These are phyloP conservation scores for Drosophila mettleri DNA, from an alignment of 2,888 invertebrate species.

Conservation along the genomic window DNA sequence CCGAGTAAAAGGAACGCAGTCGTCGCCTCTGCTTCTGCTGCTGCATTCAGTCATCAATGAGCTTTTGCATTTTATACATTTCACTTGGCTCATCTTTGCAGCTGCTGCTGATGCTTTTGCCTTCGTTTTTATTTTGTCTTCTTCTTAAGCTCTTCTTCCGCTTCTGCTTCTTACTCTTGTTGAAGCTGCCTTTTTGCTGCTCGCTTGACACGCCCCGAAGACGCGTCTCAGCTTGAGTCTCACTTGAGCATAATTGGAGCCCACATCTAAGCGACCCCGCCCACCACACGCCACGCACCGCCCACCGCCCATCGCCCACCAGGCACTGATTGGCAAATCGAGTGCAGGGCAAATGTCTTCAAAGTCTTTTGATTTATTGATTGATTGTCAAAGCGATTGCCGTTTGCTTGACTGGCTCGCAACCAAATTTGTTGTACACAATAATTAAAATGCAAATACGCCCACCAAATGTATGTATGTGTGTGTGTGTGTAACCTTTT, in stretches of 20 bases:
- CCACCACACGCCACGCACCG: background rate
- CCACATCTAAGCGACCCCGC: constrained; percentile 37
- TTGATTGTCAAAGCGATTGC: constrained; percentile 71
- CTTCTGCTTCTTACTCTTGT: background rate
- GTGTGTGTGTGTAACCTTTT: constrained; percentile 1
- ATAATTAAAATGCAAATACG: constrained; percentile 65
- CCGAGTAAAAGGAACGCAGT: no score
- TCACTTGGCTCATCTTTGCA: constrained; percentile 59
- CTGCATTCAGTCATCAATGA: constrained; percentile 76
- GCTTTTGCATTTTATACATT: constrained; percentile 73
- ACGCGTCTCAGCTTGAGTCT: constrained; percentile 29
- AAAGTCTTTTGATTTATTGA: constrained; percentile 67
- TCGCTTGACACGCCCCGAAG: constrained; percentile 45
- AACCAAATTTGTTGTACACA: constrained; percentile 42
- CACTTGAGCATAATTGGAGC: constrained; percentile 63
- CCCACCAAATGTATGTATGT: background rate
- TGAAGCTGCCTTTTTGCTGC: constrained; percentile 50
- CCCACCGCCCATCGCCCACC: background rate
- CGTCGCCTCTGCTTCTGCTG: constrained; percentile 17
- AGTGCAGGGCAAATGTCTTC: constrained; percentile 42
- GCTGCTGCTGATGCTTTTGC: constrained; percentile 47
- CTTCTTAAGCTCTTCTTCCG: background rate
- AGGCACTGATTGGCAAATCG: constrained; percentile 61
- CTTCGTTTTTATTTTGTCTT: background rate
- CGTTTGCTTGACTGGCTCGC: constrained; percentile 28